Conservation (phyloP, 2,113 vertebrate genomes). For the Muscicapa adusta region DNA sequence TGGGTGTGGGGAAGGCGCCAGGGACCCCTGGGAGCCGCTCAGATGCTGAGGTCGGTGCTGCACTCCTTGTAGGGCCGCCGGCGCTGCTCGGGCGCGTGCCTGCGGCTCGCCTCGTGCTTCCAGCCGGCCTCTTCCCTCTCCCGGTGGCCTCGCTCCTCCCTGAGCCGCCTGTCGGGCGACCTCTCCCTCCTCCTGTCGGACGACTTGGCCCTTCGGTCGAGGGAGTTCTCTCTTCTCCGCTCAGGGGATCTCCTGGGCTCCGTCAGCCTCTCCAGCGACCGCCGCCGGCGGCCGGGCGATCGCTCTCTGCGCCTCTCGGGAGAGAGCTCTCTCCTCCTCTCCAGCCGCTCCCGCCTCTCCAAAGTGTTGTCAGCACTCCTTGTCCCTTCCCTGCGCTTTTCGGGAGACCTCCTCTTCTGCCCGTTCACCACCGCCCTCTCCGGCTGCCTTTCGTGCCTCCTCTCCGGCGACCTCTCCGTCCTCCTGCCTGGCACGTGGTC, state of each 20-base stretch:
- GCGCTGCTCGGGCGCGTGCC: constrained; percentile 78
- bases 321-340: constrained; percentile 75
- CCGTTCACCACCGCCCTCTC: constrained; percentile 76
- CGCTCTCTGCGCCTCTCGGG: constrained; percentile 75
- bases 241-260: constrained; percentile 76
- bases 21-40: constrained; percentile 63
- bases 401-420: constrained; percentile 77
- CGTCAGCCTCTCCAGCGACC: constrained; percentile 79
- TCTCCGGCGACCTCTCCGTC: constrained; percentile 81
- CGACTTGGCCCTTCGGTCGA: constrained; percentile 79
- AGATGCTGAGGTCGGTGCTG: constrained; percentile 97
- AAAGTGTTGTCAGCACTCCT: constrained; percentile 85
- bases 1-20: background rate
- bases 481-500: constrained; percentile 77
- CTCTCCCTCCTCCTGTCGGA: constrained; percentile 73
- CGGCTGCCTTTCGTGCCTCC: constrained; percentile 71
- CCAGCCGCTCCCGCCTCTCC: constrained; percentile 71
- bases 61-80: constrained; percentile 88
- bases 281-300: constrained; percentile 65
- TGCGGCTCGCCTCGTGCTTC: constrained; percentile 67
- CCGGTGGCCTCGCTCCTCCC: constrained; percentile 65
- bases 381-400: constrained; percentile 78
- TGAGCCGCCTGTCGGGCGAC: constrained; percentile 73
- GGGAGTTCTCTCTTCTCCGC: constrained; percentile 72
- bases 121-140: constrained; percentile 77